A percentile compares a stretch with the other conserved stretches of the same genome.
Conservation (phyloP, 1,140 invertebrate species). For the Cataglyphis hispanica region DNA sequence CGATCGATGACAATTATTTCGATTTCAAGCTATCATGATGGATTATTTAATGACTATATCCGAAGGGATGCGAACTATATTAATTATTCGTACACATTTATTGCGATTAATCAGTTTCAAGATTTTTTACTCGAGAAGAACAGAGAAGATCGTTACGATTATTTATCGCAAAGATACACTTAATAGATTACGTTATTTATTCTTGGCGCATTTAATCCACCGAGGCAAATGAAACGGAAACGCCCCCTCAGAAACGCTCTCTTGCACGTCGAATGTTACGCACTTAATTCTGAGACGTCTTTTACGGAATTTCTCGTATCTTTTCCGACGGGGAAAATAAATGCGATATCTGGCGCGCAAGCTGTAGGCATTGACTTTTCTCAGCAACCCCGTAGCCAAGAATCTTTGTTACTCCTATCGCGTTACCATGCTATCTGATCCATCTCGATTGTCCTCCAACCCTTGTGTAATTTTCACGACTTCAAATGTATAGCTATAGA, state of each 20-base stretch:
- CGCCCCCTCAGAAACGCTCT: slow-evolving; percentile 15
- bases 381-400: neutral
- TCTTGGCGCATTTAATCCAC: slow-evolving; percentile 20
- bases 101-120: neutral
- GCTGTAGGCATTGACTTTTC: slow-evolving; percentile 22
- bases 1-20: neutral
- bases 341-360: neutral
- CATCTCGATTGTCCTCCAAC: neutral
- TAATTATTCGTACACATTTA: neutral
- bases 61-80: neutral
- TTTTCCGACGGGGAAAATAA: slow-evolving; percentile 19
- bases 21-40: neutral
- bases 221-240: neutral
- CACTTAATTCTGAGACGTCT: slow-evolving; percentile 21
- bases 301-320: neutral
- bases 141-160: neutral
- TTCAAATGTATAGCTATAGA: slow-evolving; percentile 1
- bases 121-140: neutral
- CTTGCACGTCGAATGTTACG: neutral
- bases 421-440: neutral
- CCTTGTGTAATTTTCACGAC: neutral
- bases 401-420: neutral
- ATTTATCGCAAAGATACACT: neutral
- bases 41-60: neutral
- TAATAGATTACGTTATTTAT: slow-evolving; percentile 27